These are phyloP conservation scores for Amblyopsis hoosieri DNA, from an alignment of 2,797 vertebrate species.

Conservation along the genomic window DNA sequence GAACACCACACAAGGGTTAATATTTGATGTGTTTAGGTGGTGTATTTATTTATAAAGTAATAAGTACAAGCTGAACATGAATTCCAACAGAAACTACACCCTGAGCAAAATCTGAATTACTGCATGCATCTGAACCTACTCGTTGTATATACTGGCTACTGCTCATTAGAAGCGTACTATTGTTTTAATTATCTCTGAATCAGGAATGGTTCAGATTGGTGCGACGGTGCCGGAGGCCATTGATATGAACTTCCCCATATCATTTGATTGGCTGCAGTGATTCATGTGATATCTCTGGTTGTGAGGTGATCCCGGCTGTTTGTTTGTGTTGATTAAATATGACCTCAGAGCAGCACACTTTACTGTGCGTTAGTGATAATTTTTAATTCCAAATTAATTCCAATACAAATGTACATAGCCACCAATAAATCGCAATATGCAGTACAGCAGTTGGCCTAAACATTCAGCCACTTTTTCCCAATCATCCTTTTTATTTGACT, in stretches of 20 bases:
- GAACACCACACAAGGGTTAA: too few relatives aligned
- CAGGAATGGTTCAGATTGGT: slow-evolving; percentile 55
- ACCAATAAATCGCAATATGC: slow-evolving; percentile 67
- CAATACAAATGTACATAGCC: slow-evolving; percentile 37
- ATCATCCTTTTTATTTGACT: slow-evolving; percentile 52
- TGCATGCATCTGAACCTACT: slow-evolving; percentile 46
- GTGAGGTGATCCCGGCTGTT: slow-evolving; percentile 53
- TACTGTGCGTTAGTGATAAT: slow-evolving; percentile 56
- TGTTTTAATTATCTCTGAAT: slow-evolving; percentile 69
- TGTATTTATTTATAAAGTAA: too few relatives aligned
- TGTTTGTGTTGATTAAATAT: slow-evolving; percentile 43
- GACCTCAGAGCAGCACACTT: slow-evolving; percentile 40
- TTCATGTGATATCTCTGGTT: slow-evolving; percentile 64
- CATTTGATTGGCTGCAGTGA: slow-evolving; percentile 65
- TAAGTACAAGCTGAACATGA: too few relatives aligned
- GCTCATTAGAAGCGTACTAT: slow-evolving; percentile 54
- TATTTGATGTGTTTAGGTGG: too few relatives aligned
- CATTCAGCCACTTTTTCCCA: slow-evolving; percentile 43
- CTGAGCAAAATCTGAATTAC: slow-evolving; percentile 28
- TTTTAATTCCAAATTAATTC: slow-evolving; percentile 48
- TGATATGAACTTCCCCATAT: slow-evolving; percentile 52
- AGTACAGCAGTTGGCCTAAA: slow-evolving; percentile 57
- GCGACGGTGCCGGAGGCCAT: slow-evolving; percentile 63
- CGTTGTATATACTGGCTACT: slow-evolving; percentile 48
- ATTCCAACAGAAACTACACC: slow-evolving; percentile 27